phyloP scores from a whole-genome alignment of 2,797 vertebrate species.

The Galaxias olidus region DNA sequence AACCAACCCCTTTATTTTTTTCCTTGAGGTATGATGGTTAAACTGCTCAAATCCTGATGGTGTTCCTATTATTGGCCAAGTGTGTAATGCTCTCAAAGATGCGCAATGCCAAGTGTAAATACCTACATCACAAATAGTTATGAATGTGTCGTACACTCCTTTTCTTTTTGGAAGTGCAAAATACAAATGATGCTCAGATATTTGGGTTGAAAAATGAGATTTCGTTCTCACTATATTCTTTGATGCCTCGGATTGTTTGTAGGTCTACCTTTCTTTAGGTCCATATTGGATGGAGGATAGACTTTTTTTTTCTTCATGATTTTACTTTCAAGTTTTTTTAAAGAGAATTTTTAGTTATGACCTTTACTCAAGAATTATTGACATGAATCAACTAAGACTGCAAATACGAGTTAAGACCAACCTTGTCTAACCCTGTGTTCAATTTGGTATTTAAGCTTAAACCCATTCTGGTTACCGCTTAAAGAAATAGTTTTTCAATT shows the following conservation, averaged over 20 bases:
- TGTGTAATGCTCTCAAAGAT: slow-evolving; percentile 57
- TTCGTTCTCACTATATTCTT: slow-evolving; percentile 62
- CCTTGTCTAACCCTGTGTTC: too few relatives aligned
- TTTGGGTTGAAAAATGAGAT: slow-evolving; percentile 47
- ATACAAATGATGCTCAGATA: slow-evolving; percentile 52
- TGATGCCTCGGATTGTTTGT: slow-evolving; percentile 58
- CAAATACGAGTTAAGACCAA: too few relatives aligned
- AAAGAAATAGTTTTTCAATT: slow-evolving; percentile 2
- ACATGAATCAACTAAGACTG: too few relatives aligned
- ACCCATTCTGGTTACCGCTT: too few relatives aligned
- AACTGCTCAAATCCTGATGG: slow-evolving; percentile 34
- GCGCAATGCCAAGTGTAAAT: slow-evolving; percentile 70
- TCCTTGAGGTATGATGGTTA: slow-evolving; percentile 42
- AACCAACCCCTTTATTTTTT: slow-evolving; percentile 40
- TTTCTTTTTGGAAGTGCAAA: slow-evolving; percentile 44
- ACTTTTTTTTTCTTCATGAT: slow-evolving; percentile 20
- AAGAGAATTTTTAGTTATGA: background rate
- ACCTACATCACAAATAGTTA: slow-evolving; percentile 66
- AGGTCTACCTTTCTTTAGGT: slow-evolving; percentile 63
- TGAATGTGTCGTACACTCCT: slow-evolving; percentile 67
- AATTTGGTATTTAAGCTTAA: too few relatives aligned
- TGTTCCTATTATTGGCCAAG: slow-evolving; percentile 44
- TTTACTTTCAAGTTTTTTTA: slow-evolving; percentile 15
- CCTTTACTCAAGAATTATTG: too few relatives aligned
- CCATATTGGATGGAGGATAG: slow-evolving; percentile 76